Percentiles rank a stretch among this genome's conserved stretches.
Conservation (phyloP, 2,113 vertebrate genomes). For the Bagarius yarrelli region DNA sequence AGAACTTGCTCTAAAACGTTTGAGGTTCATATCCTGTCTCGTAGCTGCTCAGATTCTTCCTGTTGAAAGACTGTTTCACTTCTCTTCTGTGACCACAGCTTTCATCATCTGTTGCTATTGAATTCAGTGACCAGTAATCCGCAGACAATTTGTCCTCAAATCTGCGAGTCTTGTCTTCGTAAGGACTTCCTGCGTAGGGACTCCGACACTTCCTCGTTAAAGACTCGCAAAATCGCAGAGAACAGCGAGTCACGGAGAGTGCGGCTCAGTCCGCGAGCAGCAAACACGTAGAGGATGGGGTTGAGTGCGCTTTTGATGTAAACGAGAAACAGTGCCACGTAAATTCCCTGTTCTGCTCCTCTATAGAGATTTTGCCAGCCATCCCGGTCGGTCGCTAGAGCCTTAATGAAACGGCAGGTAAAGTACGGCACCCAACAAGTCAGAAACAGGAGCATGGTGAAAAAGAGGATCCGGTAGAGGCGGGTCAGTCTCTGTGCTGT, state of each 20-base stretch:
- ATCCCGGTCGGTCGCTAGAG: background rate
- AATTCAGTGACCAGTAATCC: background rate
- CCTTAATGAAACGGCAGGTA: conserved; percentile 66
- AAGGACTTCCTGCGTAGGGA: conserved; percentile 68
- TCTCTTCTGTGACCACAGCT: background rate
- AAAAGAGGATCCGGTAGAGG: conserved; percentile 71
- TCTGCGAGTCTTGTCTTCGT: conserved; percentile 60
- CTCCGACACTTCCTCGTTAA: conserved; percentile 68
- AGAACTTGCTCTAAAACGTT: background rate
- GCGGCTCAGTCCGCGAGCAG: conserved; percentile 66
- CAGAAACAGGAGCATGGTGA: conserved; percentile 76
- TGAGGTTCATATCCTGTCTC: background rate
- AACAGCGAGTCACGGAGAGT: conserved; percentile 65
- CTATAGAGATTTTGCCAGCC: accelerated
- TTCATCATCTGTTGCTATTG: background rate
- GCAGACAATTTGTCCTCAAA: conserved; percentile 46
- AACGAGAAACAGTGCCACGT: conserved; percentile 69
- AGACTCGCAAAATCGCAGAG: conserved; percentile 70
- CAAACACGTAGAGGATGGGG: conserved; percentile 75
- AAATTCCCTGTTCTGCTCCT: accelerated
- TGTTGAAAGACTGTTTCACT: background rate
- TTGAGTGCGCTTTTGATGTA: conserved; percentile 73
- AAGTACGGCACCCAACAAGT: conserved; percentile 78
- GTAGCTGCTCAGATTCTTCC: background rate
- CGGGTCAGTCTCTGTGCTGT: conserved; percentile 57